phyloP scores from a whole-genome alignment of 2,797 vertebrate species.

The Labroides dimidiatus region DNA sequence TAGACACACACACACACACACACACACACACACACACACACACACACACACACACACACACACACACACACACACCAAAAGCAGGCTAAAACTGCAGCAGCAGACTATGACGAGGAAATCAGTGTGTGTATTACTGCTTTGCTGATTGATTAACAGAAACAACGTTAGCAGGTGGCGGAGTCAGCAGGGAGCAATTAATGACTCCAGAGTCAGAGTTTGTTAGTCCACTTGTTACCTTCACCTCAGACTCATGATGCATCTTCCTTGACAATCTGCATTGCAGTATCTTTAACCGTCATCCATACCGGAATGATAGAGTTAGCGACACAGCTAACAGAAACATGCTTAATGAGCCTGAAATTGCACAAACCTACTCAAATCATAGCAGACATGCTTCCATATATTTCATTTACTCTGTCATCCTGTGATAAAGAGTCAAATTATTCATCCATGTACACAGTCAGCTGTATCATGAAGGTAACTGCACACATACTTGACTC shows the following conservation, averaged over 20 bases:
- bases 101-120: constrained; percentile 24
- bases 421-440: no score
- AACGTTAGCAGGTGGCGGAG: constrained; percentile 53
- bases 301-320: constrained; percentile 55
- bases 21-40: constrained; percentile 26
- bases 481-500: not conserved
- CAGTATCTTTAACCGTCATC: constrained; percentile 49
- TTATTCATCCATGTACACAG: no score
- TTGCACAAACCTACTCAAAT: no score
- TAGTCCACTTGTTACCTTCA: constrained; percentile 42
- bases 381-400: no score
- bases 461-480: no score
- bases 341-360: constrained; percentile 24
- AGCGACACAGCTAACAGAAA: constrained; percentile 51
- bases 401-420: no score
- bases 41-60: constrained; percentile 13
- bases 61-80: constrained; percentile 20
- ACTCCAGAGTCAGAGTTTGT: constrained; percentile 7
- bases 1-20: constrained; percentile 34
- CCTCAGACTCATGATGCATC: constrained; percentile 37
- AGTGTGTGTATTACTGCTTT: constrained; percentile 10
- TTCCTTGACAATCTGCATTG: constrained; percentile 64
- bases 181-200: constrained; percentile 54
- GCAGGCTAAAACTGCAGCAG: constrained; percentile 7
- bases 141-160: constrained; percentile 60